These are phyloP conservation scores for Pristionchus mayeri DNA, from an alignment of 2,888 invertebrate genomes.

Conservation along the genomic window DNA sequence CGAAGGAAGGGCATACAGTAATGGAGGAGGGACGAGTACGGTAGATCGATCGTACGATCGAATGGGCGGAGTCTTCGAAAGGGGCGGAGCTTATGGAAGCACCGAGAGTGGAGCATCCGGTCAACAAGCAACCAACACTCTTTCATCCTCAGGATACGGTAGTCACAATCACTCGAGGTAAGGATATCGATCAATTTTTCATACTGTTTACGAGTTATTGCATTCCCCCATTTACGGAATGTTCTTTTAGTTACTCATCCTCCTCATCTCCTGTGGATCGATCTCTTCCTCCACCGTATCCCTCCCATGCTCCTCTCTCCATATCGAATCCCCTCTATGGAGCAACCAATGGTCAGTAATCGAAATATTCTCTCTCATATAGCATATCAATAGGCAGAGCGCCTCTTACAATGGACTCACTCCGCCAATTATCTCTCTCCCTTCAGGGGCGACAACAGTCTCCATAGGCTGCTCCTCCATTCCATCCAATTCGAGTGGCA, in stretches of 20 bases:
- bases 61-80: conserved; percentile 20
- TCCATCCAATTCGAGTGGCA: conserved; percentile 48
- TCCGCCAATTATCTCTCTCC: neutral
- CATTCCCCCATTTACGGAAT: no score
- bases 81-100: conserved; percentile 24
- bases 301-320: conserved; percentile 54
- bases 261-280: conserved; percentile 64
- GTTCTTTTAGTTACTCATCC: conserved; percentile 61
- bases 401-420: neutral
- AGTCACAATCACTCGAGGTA: conserved; percentile 47
- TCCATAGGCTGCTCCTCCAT: conserved; percentile 45
- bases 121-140: neutral
- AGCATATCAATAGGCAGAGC: no score
- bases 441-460: conserved; percentile 38
- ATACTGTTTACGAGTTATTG: neutral
- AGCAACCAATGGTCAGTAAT: neutral
- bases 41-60: conserved; percentile 6
- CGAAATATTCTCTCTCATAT: no score
- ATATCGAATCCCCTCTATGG: conserved; percentile 64
- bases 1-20: conserved; percentile 1
- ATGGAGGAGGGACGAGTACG: neutral
- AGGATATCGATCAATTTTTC: conserved; percentile 4
- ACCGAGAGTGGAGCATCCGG: neutral
- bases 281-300: conserved; percentile 42
- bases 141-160: conserved; percentile 29